A percentile compares a stretch with the other conserved stretches of the same genome.
phyloP scores from a whole-genome alignment of 2,888 invertebrate genomes.

The Dione vanillae region DNA sequence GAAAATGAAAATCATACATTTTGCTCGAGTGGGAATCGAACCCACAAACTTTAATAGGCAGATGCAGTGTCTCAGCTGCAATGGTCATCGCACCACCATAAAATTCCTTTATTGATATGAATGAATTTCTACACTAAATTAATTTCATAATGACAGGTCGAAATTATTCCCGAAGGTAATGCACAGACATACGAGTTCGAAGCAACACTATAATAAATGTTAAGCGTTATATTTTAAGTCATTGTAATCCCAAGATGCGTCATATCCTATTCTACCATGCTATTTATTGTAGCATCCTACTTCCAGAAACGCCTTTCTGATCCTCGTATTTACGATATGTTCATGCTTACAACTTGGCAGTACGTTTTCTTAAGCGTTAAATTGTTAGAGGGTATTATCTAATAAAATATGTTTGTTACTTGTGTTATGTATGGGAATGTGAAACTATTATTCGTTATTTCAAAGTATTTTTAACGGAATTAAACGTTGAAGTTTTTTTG shows the following conservation, averaged over 20 bases:
- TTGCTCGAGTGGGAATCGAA: too few relatives aligned
- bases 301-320: constrained; percentile 36
- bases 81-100: too few relatives aligned
- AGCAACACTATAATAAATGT: constrained; percentile 1
- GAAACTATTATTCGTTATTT: neutral
- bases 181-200: neutral
- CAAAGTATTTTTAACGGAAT: too few relatives aligned
- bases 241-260: constrained; percentile 16
- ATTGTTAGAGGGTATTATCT: constrained; percentile 4
- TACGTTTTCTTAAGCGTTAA: constrained; percentile 28
- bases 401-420: constrained; percentile 7
- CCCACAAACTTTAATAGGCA: too few relatives aligned
- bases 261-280: constrained; percentile 19
- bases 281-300: constrained; percentile 24
- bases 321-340: constrained; percentile 37
- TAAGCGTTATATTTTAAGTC: constrained; percentile 3
- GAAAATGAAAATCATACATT: too few relatives aligned
- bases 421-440: neutral
- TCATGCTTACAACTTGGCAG: constrained; percentile 36
- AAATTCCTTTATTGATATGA: too few relatives aligned
- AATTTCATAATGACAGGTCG: too few relatives aligned
- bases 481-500: too few relatives aligned
- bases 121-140: too few relatives aligned
- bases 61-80: too few relatives aligned
- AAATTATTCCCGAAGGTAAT: too few relatives aligned